Percentiles rank a stretch among this genome's conserved stretches.
These are phyloP conservation scores for Pseudobourletiella spinata DNA, from an alignment of 1,140 invertebrate species.

Conservation along the genomic window DNA sequence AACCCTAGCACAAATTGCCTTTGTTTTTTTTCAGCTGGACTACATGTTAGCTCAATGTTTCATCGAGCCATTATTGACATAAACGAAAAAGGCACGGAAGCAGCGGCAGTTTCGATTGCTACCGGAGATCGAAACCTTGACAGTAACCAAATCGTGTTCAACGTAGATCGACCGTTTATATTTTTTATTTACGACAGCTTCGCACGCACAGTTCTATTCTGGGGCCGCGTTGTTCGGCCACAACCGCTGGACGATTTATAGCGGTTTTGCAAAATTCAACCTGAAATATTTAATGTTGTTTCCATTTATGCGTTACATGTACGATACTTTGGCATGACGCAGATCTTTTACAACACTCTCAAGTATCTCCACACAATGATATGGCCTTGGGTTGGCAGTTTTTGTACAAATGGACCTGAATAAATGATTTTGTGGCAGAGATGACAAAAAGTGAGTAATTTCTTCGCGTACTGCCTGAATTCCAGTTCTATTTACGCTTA, in stretches of 20 bases:
- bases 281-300: too few relatives aligned
- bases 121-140: slow-evolving; percentile 31
- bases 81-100: slow-evolving; percentile 44
- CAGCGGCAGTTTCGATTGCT: slow-evolving; percentile 40
- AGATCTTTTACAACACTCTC: too few relatives aligned
- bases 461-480: too few relatives aligned
- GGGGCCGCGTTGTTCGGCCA: slow-evolving; percentile 22
- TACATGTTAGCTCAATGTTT: slow-evolving; percentile 29
- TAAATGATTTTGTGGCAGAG: too few relatives aligned
- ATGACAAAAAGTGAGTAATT: too few relatives aligned
- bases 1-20: too few relatives aligned
- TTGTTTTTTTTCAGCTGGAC: slow-evolving; percentile 15
- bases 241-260: not conserved
- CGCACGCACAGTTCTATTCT: slow-evolving; percentile 23
- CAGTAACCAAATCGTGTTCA: slow-evolving; percentile 25
- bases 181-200: slow-evolving; percentile 33
- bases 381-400: too few relatives aligned
- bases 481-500: too few relatives aligned
- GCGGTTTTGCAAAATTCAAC: not conserved
- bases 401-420: too few relatives aligned
- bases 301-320: too few relatives aligned
- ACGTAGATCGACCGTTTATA: slow-evolving; percentile 33
- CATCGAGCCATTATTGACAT: slow-evolving; percentile 43
- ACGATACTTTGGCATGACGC: too few relatives aligned
- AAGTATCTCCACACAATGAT: too few relatives aligned